Conservation (phyloP, 2,797 vertebrate species). For the Glyptemys insculpta region DNA sequence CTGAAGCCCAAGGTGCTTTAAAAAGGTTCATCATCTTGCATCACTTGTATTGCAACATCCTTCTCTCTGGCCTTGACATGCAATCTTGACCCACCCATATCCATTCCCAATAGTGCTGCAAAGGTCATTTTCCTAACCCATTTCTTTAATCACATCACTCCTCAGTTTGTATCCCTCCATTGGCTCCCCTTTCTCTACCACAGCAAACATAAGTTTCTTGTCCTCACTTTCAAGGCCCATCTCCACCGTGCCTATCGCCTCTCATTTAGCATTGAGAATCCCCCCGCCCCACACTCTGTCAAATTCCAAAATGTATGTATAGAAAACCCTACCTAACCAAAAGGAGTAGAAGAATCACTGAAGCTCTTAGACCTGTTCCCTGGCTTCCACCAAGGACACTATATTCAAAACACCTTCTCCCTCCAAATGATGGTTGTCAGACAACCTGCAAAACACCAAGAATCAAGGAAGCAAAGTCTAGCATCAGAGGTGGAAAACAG, state of each 20-base stretch:
- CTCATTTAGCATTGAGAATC: neutral
- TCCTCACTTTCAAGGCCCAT: neutral
- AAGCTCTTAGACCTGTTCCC: neutral
- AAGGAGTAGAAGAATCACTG: neutral
- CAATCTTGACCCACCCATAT: neutral
- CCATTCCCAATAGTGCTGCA: neutral
- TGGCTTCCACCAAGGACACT: neutral
- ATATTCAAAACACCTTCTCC: neutral
- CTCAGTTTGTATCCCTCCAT: neutral
- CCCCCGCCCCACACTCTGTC: neutral
- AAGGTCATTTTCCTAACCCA: neutral
- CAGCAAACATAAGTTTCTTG: neutral
- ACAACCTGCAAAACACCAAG: accelerated
- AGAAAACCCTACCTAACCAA: neutral
- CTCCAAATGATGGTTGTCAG: neutral
- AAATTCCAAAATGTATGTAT: neutral
- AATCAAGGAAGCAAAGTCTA: neutral
- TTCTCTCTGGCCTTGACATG: neutral
- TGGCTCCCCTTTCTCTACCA: neutral
- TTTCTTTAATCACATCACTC: neutral
- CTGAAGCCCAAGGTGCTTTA: neutral
- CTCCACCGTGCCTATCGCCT: neutral
- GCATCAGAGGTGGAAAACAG: accelerated
- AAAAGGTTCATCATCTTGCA: neutral
- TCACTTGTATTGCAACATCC: neutral